Conservation (phyloP, 2,113 vertebrate genomes). For the Cacatua alba region DNA sequence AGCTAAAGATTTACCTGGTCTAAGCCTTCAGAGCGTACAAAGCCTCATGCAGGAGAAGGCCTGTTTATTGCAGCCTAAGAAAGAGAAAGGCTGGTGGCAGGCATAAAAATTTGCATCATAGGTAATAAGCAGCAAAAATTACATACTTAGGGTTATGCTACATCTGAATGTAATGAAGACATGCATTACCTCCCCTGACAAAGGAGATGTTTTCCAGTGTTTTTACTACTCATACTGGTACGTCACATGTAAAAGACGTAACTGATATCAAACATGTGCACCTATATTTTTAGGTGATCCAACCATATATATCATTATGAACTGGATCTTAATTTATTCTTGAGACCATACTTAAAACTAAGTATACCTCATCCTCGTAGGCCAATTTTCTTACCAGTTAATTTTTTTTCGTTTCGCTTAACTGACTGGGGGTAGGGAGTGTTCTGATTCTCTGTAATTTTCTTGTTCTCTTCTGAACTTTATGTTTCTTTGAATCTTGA, state of each 20-base stretch:
- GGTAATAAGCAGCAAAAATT: background rate
- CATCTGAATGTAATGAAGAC: background rate
- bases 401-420: background rate
- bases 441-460: background rate
- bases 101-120: background rate
- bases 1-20: background rate
- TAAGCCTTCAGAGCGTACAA: background rate
- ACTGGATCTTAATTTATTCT: background rate
- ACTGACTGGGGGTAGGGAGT: background rate
- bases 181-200: background rate
- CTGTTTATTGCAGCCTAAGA: background rate
- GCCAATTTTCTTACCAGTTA: background rate
- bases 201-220: background rate
- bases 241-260: background rate
- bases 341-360: background rate
- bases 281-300: accelerated
- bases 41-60: background rate
- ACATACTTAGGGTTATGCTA: background rate
- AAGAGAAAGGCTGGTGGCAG: background rate
- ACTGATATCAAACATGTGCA: background rate
- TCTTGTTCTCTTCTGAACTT: background rate
- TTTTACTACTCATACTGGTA: background rate
- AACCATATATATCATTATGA: background rate
- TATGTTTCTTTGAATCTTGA: background rate
- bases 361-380: background rate